Evolutionary conservation across 92 coral and sea anemone species (phyloP), one percentile per base, ranked within the genome.

Genomic region (Anthopleura xanthogrammica): DNA sequence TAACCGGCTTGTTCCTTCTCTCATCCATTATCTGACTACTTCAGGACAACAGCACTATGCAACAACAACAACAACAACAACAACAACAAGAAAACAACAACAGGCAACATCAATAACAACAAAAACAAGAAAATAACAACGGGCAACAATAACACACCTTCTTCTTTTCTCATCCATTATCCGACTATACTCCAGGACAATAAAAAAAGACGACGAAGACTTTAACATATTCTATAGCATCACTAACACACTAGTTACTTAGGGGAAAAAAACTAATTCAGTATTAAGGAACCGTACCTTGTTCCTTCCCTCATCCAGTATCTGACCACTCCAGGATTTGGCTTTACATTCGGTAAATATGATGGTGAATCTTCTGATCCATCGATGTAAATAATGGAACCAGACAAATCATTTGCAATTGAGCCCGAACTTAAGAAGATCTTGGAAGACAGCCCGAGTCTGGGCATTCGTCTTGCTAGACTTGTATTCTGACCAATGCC

Each of bases 301-400:
- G 89, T 86, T 57, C 92, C 92, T 39, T 82, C 87, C 68, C 92
- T 82, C 84, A 89, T 86, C 92, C 92, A 89, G 17, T 81, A 79
- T 36, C 92, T 41, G 41, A 85, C 86, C 2, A 89, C 83, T 2
- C 76, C 76, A 23, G 92, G 92, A 17, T 77, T 72, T 40, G 87
- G 82, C 42, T 76, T 88, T 8, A 41, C 12, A 2, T 75, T 72
- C 46, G 85, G 77, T 23, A 85, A 56, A 75, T 88, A 88, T 11
- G 82, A 79, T 20, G 89, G 83, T 1, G 75, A 71, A 11, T 43
- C 20, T 20, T 40, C 22, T 2, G 83, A 84, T 8, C 81, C 89
- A 65, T 72, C 56, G 78, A 42, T 85, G 83, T 76, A 85, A 12
- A 89, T 71, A 54, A 89, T 80, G 17, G 92, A 80, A 12, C 92